phyloP scores from a whole-genome alignment of 37 sponge, comb jelly and placozoan species.

The Cliona cf. orientalis region DNA sequence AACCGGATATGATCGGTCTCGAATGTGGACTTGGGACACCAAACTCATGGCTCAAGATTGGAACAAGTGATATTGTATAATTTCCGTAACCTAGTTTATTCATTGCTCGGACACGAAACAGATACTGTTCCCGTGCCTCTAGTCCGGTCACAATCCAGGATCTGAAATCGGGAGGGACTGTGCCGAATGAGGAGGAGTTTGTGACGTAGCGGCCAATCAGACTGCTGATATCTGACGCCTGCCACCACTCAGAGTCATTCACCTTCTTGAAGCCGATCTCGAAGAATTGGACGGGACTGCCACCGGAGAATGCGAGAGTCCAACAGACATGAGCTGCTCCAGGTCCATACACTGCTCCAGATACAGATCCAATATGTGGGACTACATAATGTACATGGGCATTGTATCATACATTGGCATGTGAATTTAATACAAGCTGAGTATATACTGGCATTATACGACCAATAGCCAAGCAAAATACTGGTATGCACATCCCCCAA shows the following conservation, averaged over 20 bases:
- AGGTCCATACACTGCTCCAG: slow-evolving; percentile 17
- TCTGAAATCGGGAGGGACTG: background rate
- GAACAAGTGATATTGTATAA: background rate
- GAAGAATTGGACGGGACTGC: slow-evolving; percentile 1
- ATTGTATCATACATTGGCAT: background rate
- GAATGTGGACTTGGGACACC: slow-evolving; percentile 24
- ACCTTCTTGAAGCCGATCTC: background rate
- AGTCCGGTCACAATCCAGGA: slow-evolving; percentile 7
- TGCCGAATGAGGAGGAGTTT: background rate
- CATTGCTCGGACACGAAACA: slow-evolving; percentile 3
- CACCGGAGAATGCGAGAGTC: slow-evolving; percentile 40
- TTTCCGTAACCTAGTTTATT: slow-evolving; percentile 12
- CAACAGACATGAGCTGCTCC: slow-evolving; percentile 2
- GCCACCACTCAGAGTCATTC: background rate
- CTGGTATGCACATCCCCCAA: too few species aligned
- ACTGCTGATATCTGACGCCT: background rate
- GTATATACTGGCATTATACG: background rate
- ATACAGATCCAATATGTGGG: slow-evolving; percentile 20
- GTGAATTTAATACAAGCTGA: background rate
- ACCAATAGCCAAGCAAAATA: too few species aligned
- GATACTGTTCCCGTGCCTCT: slow-evolving; percentile 19
- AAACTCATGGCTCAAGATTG: slow-evolving; percentile 2
- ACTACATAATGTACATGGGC: slow-evolving; percentile 1
- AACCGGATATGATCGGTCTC: background rate
- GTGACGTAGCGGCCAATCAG: background rate